Percentiles rank a stretch among this genome's conserved stretches.
Conservation (phyloP, 2,113 vertebrate species). For the Hippocampus zosterae region DNA sequence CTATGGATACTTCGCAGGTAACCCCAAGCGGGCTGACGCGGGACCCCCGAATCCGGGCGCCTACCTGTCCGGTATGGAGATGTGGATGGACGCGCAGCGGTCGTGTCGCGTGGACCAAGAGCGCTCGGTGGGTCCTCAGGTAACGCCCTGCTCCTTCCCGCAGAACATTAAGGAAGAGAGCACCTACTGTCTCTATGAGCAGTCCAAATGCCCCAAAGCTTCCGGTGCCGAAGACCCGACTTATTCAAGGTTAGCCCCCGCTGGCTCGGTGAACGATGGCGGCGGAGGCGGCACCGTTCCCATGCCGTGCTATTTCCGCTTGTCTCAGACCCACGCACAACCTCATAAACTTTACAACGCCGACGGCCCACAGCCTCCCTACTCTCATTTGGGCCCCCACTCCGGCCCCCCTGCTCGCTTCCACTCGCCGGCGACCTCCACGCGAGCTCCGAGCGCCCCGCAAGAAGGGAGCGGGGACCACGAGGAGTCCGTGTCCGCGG, state of each 20-base stretch:
- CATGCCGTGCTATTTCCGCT: conserved; percentile 97
- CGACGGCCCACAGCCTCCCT: conserved; percentile 75
- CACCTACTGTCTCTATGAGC: conserved; percentile 94
- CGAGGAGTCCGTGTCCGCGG: conserved; percentile 81
- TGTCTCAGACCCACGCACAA: conserved; percentile 92
- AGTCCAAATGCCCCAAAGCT: conserved; percentile 88
- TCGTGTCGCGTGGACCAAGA: conserved; percentile 91
- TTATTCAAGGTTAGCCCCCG: conserved; percentile 78
- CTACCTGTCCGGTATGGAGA: conserved; percentile 90
- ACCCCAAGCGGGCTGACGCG: conserved; percentile 86
- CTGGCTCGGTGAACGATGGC: conserved; percentile 71
- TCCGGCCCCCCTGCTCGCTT: conserved; percentile 80
- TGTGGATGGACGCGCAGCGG: conserved; percentile 91
- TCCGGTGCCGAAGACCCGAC: conserved; percentile 80
- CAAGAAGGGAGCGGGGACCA: conserved; percentile 69
- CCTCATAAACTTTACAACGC: conserved; percentile 85
- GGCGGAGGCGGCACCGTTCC: conserved; percentile 76
- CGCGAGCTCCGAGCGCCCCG: conserved; percentile 64
- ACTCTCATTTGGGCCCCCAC: conserved; percentile 76
- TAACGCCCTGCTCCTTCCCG: conserved; percentile 88
- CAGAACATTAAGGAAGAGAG: conserved; percentile 97
- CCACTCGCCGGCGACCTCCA: conserved; percentile 78
- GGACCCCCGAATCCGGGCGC: conserved; percentile 78
- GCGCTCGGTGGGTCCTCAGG: conserved; percentile 77
- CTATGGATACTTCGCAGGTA: conserved; percentile 92